Base-by-base conservation (phyloP, 2,888 invertebrate species). In the Holacanthella duospinosa region DNA sequence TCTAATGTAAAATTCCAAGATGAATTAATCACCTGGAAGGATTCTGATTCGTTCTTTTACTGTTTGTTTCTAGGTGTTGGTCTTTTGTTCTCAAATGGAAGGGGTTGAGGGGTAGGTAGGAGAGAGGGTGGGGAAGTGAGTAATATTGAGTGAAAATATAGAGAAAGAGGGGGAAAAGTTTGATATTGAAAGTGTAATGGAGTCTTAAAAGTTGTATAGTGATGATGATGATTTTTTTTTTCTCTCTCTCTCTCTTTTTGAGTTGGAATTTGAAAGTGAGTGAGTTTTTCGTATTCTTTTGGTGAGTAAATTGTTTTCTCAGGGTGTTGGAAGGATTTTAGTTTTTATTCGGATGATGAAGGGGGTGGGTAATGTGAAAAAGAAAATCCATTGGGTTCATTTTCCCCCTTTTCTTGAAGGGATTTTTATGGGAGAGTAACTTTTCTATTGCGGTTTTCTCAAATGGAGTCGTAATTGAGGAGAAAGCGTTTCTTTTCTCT, bases 361-460 rank as follows among this genome's bases (percentile, higher is more conserved):
- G 48, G 29, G 53, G 55, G 55, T 56, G 59, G 54, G 54, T 64
- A 60, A 64, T 60, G 60, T 48, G 60, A 29, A 64, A 64, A 64
- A 64, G 64, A 64, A 64, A 64, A 64, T 64, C 60, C 64, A 64
- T 64, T 64, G 60, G 43, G 60, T 60, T 56, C 25, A 55, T 55
- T 43, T 59, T 44, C 29, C 29, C 29, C 56, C 36, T 48, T n/a
- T n/a, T n/a, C n/a, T n/a, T n/a, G n/a, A n/a, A n/a, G 29, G 29
- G 61, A 61, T 61, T 64, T 64, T 64, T 64, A 64, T 64, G 64
- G 64, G 64, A 64, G 64, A 64, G 61, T 64, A 64, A 64, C 61
- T 64, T 64, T 64, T 61, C 64, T 58, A 64, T 64, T 64, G 64
- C 59, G 60, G 64, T 54, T 44, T 29, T 55, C 43, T 60, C 63